A percentile compares a stretch with the other conserved stretches of the same genome.
Conservation (phyloP, 2,113 vertebrate genomes). For the Cricetomys ansorgei region DNA sequence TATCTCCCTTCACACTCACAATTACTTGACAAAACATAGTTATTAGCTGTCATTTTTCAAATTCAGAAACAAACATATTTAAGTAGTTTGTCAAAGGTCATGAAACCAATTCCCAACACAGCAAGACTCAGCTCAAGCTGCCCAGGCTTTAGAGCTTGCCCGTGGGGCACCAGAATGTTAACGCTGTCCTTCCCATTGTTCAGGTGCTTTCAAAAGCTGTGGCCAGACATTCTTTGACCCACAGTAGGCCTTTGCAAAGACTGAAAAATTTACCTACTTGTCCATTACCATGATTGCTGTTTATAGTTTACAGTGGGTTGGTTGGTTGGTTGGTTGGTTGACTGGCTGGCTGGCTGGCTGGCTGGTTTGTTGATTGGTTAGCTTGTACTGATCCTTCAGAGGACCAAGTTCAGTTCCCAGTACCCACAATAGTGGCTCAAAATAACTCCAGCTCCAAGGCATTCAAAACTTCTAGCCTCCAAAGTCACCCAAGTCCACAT, state of each 20-base stretch:
- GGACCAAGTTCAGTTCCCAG: not conserved
- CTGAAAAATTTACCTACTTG: slow-evolving; percentile 1
- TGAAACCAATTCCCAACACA: not conserved
- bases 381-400: not conserved
- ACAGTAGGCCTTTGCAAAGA: not conserved
- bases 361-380: not conserved
- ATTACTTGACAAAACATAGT: not conserved
- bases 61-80: slow-evolving; percentile 21
- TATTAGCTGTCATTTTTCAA: slow-evolving; percentile 29
- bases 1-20: not conserved
- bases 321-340: not conserved
- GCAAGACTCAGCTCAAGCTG: not conserved
- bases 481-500: not conserved
- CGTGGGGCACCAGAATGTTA: not conserved
- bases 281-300: not conserved
- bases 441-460: not conserved
- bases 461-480: not conserved
- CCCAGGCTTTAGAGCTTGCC: not conserved
- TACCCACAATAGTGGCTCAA: not conserved
- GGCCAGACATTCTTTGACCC: not conserved
- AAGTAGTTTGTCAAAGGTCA: not conserved
- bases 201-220: not conserved
- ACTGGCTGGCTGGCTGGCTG: not conserved
- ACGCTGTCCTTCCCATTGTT: not conserved
- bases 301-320: not conserved